Evolutionary conservation across 2,113 vertebrate species (phyloP), one percentile per base, ranked within the genome.

Genomic region (Athene noctua): DNA sequence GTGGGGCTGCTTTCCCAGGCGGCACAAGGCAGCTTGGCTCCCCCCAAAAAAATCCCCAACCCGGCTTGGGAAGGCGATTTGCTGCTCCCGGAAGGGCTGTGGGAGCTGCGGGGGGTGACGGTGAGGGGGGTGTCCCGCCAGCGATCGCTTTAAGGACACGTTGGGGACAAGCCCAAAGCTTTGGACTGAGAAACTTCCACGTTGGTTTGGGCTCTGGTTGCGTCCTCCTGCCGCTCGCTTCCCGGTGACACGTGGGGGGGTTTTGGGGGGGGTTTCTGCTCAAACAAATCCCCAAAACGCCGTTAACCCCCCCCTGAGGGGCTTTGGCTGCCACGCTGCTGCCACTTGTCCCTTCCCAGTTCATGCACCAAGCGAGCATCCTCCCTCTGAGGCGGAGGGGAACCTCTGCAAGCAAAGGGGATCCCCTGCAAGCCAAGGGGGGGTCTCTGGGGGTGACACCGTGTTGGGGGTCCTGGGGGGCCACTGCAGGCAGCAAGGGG

Each of bases 181-280:
- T 5, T 3, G 59, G 71, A 34, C 4, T 86, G 89, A 61, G 89
- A 92, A 88, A 93, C 17, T 29, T 38, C 88, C 91, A 61, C 52
- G 11, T 51, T 15, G 90, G 7, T 93, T 65, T 15, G 71, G 71
- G 89, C 70, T 82, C 29, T 3, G 62, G 49, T 47, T 8, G 46
- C 13, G 5, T 55, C 54, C 49, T 74, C 70, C 85, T 80, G 71
- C 86, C 29, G 4, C 83, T 68, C 3, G 0, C 16, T 87, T 38
- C 6, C 36, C 0, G 11, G 59, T 0, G n/a, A 46, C 68, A 13
- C 7, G 0, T 0, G 20, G 68, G 42, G 20, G 3, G 2, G 4
- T 51, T 77, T 34, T 3, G 18, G 25, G 27, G 27, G 71, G 13
- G 42, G 7, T 36, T 18, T 59, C 16, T 22, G 59, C 51, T 83